Evolutionary conservation across 2,797 vertebrate species (phyloP).

Genomic region (Pagetopsis macropterus): DNA sequence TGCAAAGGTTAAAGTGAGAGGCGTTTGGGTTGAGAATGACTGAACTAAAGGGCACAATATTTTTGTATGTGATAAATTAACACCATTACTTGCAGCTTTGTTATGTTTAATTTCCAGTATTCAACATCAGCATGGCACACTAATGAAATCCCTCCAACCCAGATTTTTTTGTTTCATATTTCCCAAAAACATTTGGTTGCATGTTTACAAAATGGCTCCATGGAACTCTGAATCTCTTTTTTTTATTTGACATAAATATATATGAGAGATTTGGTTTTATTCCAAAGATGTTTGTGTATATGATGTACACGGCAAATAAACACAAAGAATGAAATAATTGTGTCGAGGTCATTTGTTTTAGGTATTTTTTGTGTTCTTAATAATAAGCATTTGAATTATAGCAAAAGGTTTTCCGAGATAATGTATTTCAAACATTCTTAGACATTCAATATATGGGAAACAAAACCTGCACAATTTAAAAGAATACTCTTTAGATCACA

Average conservation of each 20-base stretch:
- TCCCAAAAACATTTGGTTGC: conserved; percentile 63
- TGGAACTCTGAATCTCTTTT: conserved; percentile 56
- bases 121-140: conserved; percentile 52
- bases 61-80: conserved; percentile 57
- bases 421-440: background rate
- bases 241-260: conserved; percentile 44
- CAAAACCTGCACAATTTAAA: too few species aligned
- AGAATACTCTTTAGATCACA: background rate
- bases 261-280: conserved; percentile 71
- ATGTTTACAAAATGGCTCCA: conserved; percentile 78
- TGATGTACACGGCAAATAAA: conserved; percentile 77
- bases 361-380: conserved; percentile 1
- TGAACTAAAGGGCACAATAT: conserved; percentile 46
- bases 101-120: conserved; percentile 39
- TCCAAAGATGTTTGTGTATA: conserved; percentile 81
- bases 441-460: background rate
- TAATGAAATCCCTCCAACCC: conserved; percentile 42
- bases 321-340: conserved; percentile 67
- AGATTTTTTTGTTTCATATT: conserved; percentile 33
- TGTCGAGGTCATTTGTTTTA: conserved; percentile 27
- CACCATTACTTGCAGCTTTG: conserved; percentile 38
- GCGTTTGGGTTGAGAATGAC: conserved; percentile 29
- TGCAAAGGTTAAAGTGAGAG: conserved; percentile 63
- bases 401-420: background rate
- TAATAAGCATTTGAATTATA: background rate